These are phyloP conservation scores for Thecophora atra DNA, from an alignment of 2,888 invertebrate genomes.

Conservation along the genomic window DNA sequence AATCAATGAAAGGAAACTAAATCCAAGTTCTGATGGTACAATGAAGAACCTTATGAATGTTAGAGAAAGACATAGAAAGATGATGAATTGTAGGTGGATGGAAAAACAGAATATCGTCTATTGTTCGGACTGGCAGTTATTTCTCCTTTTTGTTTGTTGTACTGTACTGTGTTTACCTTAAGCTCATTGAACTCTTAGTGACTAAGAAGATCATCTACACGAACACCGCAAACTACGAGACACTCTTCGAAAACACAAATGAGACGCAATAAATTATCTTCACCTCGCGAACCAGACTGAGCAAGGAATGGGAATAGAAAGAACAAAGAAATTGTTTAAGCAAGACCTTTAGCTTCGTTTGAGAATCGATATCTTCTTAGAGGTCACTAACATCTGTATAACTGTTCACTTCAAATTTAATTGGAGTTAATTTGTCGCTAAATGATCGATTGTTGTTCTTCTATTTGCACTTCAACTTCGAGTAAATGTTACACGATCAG, in stretches of 20 bases:
- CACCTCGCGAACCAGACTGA: too few relatives aligned
- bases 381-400: too few relatives aligned
- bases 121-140: too few relatives aligned
- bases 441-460: background rate
- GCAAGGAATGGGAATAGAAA: too few relatives aligned
- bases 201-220: background rate
- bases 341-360: too few relatives aligned
- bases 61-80: too few relatives aligned
- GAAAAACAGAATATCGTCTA: constrained; percentile 5
- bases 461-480: too few relatives aligned
- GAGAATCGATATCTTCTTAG: too few relatives aligned
- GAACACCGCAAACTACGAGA: background rate
- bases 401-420: background rate
- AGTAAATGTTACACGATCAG: constrained; percentile 8
- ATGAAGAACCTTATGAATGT: constrained; percentile 22
- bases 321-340: too few relatives aligned
- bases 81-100: background rate
- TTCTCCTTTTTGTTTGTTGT: background rate
- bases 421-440: background rate
- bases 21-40: constrained; percentile 18
- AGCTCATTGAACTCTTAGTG: background rate
- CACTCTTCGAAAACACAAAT: background rate
- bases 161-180: background rate
- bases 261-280: too few relatives aligned
- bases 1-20: background rate